Percentiles rank a stretch among this genome's conserved stretches.
Evolutionary conservation across 2,888 invertebrate genomes (phyloP).

Genomic region (Muschampia plurimacula): DNA sequence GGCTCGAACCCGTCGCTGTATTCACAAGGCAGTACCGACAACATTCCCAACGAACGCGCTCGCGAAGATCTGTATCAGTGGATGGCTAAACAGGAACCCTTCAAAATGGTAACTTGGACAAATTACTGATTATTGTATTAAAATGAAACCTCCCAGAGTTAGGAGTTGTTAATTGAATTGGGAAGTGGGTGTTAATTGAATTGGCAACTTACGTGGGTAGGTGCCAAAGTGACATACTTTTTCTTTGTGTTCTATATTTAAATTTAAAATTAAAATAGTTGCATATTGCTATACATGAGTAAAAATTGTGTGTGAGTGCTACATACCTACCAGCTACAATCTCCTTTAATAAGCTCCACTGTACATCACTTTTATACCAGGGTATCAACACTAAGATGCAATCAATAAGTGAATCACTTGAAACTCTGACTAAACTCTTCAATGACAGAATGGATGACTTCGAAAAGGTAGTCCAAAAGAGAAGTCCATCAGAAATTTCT

Average conservation of each 20-base stretch:
- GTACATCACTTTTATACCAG: no score
- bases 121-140: no score
- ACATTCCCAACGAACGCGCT: constrained; percentile 84
- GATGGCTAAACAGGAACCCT: constrained; percentile 96
- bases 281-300: background rate
- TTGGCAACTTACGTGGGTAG: no score
- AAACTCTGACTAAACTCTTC: background rate
- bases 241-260: background rate
- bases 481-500: background rate
- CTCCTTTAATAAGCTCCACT: background rate
- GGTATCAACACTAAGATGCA: background rate
- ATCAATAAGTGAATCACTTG: background rate
- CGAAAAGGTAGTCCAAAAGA: background rate
- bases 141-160: no score
- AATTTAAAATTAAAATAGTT: background rate
- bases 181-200: no score
- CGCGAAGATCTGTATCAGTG: constrained; percentile 97
- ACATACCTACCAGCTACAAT: background rate
- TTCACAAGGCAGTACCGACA: constrained; percentile 82
- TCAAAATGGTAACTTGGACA: constrained; percentile 65
- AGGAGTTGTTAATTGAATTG: no score
- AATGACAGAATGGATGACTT: background rate
- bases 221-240: no score
- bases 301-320: background rate
- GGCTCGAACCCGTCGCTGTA: constrained; percentile 89